phyloP scores from a whole-genome alignment of 2,888 invertebrate species.

The Geotrupes spiniger region DNA sequence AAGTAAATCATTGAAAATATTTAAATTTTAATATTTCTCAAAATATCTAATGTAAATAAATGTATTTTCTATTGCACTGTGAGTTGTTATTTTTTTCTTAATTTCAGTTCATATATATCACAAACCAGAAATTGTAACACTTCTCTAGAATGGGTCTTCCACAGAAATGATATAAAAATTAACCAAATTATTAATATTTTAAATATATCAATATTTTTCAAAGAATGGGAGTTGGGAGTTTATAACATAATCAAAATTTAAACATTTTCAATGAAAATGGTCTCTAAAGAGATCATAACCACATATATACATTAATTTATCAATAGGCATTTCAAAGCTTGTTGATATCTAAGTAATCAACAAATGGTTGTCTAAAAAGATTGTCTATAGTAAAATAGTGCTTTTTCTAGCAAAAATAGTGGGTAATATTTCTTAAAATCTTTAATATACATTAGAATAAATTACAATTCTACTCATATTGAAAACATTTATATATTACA shows the following conservation, averaged over 20 bases:
- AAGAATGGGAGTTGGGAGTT: too few species aligned
- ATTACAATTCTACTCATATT: background rate
- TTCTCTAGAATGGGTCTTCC: too few species aligned
- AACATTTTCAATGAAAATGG: background rate
- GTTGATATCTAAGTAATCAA: conserved; percentile 1
- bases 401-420: conserved; percentile 21
- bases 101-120: too few species aligned
- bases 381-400: conserved; percentile 15
- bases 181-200: too few species aligned
- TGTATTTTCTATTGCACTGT: too few species aligned
- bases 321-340: background rate
- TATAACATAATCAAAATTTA: too few species aligned
- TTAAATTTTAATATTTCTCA: background rate
- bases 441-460: background rate
- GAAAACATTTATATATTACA: conserved; percentile 2
- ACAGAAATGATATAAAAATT: too few species aligned
- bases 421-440: conserved; percentile 3
- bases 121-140: too few species aligned
- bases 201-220: too few species aligned
- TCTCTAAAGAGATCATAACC: conserved; percentile 4
- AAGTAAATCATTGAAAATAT: background rate
- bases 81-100: too few species aligned
- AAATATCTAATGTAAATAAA: conserved; percentile 4
- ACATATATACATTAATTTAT: background rate
- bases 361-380: background rate